Evolutionary conservation across 2,113 vertebrate genomes (phyloP), one percentile per base, ranked within the genome.

Genomic region (Nothobranchius furzeri): DNA sequence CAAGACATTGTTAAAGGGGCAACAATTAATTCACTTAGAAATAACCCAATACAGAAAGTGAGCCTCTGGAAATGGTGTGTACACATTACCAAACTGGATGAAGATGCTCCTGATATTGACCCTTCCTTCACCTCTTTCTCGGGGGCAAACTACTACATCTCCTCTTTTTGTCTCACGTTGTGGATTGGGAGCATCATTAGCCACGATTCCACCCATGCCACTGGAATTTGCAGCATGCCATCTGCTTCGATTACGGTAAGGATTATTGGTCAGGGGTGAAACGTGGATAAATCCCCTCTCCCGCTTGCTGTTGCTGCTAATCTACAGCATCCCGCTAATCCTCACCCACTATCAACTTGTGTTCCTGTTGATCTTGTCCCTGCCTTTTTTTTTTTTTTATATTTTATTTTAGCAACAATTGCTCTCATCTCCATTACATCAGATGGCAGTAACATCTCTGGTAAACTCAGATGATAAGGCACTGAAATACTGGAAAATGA

Each of bases 231-330:
- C 51, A 79, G 67, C 78, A 54, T 65, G 79, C 87, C 88, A 93
- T 91, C 90, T 90, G 90, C 74, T 88, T 81, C 73, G 40, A 75
- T 87, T 91, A 87, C 75, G 65, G 73, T 78, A 37, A 61, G 79
- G 83, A 90, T 91, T 89, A 83, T 88, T 89, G 83, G 76, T 76
- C 88, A 76, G 75, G 80, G 73, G 72, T 85, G 84, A 81, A 68
- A 70, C 17, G 53, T 69, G 73, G 45, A 70, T 81, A 60, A 77
- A 87, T 76, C 80, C 72, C 60, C 2, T 76, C 56, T 71, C 71
- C 70, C 24, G 20, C 68, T 64, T 79, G 70, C 64, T 73, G 76
- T 73, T 73, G 40, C 70, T 79, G 76, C 64, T 86, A 85, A 85
- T 87, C 83, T 85, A 66, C 60, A 72, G 51, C 66, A 43, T 60